Evolutionary conservation across 2,888 invertebrate species (phyloP), one percentile per base, ranked within the genome.

Genomic region (Calliscelio sp.): DNA sequence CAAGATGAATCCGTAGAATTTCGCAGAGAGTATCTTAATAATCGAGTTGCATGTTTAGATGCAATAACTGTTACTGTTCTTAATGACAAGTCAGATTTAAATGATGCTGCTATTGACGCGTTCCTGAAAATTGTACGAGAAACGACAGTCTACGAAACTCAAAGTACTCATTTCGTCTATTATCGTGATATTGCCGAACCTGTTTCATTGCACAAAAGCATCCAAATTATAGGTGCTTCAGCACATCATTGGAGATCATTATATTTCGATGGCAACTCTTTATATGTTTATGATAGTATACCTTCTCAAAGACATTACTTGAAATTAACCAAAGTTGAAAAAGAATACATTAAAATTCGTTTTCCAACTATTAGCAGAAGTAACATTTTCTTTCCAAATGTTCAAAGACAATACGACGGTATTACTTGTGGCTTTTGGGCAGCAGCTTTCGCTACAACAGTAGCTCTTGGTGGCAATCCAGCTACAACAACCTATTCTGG

Each of bases 211-310:
- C 14, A 41, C 14, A 41, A 41, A n/a, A 41, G 41, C 4, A n/a
- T 41, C 1, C 41, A 41, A 41, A 41, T 41, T 7, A 55, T 55
- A 18, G 59, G 53, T 11, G 53, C 25, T 25, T 5, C 14, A 53
- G 14, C 16, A 25, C 24, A 53, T 2, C 59, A 59, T 28, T 59
- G 59, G 59, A 35, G 59, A 38, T 53, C 25, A 2, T 0, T 53
- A 16, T 53, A 25, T 25, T 53, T 25, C n/a, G 53, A 53, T 10
- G n/a, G 53, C 1, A 25, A 53, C n/a, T 14, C 10, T 5, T 53
- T 53, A n/a, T n/a, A 53, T 25, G 25, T 53, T 14, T 53, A 53
- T 10, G 53, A 53, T n/a, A 53, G 53, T 53, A 5, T 53, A 25
- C 49, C 49, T n/a, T n/a, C n/a, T n/a, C n/a, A n/a, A n/a, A n/a